Evolutionary conservation across 64 coral and sea anemone genomes (phyloP).

Genomic region (Hydrozoanthus tunicans): DNA sequence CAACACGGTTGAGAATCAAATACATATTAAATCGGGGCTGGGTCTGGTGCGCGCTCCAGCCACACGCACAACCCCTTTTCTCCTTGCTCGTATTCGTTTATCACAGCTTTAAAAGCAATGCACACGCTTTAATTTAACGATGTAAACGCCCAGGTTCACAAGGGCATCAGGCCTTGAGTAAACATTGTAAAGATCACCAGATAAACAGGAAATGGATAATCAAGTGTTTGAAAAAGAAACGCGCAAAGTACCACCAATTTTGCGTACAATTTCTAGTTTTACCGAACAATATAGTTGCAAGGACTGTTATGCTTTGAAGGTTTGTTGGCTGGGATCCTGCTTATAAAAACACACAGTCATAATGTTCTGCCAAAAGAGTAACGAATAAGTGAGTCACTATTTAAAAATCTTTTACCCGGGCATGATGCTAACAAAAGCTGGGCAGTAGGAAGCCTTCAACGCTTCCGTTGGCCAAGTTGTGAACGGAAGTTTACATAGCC

Average conservation of each 20-base stretch:
- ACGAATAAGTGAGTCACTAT: not conserved
- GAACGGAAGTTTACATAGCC: conserved; percentile 55
- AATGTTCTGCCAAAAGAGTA: no score
- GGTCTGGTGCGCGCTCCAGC: not conserved
- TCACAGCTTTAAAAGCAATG: not conserved
- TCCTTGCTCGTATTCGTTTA: not conserved
- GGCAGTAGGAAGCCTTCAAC: not conserved
- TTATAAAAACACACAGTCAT: not conserved
- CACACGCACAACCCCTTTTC: conserved; percentile 18
- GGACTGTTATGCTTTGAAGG: not conserved
- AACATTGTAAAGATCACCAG: conserved; percentile 64
- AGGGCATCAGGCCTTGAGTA: conserved; percentile 61
- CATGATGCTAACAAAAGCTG: not conserved
- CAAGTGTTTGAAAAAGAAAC: conserved; percentile 75
- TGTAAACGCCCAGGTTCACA: conserved; percentile 29
- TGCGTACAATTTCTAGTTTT: not conserved
- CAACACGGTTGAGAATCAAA: not conserved
- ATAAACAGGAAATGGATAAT: conserved; percentile 98
- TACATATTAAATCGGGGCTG: not conserved
- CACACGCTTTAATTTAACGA: not conserved
- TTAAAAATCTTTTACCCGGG: not conserved
- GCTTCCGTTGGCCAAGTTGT: conserved; percentile 44
- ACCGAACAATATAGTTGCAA: conserved; percentile 9
- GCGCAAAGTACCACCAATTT: conserved; percentile 18
- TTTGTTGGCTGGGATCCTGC: not conserved